Conservation (phyloP, 1,140 invertebrate genomes). For the Acyrthosiphon pisum region DNA sequence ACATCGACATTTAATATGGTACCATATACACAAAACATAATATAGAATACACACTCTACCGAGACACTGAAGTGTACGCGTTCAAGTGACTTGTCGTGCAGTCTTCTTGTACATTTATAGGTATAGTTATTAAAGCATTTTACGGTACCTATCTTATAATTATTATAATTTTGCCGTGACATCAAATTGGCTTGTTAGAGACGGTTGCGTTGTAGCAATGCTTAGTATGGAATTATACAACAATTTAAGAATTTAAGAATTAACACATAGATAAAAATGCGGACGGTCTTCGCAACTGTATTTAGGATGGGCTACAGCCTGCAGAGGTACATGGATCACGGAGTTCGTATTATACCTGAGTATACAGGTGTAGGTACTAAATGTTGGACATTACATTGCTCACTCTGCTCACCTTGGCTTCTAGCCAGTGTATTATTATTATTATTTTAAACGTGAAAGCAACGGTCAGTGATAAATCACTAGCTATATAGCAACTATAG, state of each 20-base stretch:
- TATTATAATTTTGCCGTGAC: not conserved
- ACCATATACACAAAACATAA: not conserved
- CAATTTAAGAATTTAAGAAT: too few species aligned
- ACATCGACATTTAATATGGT: not conserved
- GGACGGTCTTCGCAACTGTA: not conserved
- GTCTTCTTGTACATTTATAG: not conserved
- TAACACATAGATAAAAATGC: not conserved
- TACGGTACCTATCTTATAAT: not conserved
- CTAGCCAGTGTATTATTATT: not conserved
- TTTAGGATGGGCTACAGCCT: not conserved
- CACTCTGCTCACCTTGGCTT: not conserved
- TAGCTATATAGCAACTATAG: not conserved
- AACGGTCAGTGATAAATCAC: not conserved
- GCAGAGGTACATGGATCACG: not conserved
- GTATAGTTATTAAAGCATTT: not conserved
- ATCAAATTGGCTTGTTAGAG: not conserved
- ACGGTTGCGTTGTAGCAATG: not conserved
- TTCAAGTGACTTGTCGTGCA: not conserved
- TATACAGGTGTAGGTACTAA: not conserved
- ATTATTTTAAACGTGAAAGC: constrained; percentile 3
- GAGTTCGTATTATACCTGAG: not conserved
- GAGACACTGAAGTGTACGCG: not conserved
- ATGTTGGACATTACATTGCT: not conserved
- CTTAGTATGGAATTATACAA: not conserved
- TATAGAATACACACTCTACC: not conserved